Conservation (phyloP, 2,888 invertebrate species). For the Lydus trimaculatus region DNA sequence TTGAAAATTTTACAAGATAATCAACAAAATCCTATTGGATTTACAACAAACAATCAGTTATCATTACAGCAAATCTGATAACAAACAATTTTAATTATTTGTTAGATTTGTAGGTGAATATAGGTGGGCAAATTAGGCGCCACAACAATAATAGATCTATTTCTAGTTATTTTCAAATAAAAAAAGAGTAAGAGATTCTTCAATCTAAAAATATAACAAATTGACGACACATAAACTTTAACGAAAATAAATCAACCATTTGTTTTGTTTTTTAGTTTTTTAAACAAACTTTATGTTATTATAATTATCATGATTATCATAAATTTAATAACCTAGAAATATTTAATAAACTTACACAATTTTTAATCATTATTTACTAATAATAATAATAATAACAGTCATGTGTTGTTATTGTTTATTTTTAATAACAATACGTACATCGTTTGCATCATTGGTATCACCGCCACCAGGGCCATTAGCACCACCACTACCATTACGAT, state of each 20-base stretch:
- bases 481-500: slow-evolving; percentile 64
- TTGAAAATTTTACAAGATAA: no score
- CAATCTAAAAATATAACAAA: slow-evolving; percentile 41
- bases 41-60: no score
- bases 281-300: background rate
- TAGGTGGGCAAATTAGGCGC: no score
- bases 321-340: background rate
- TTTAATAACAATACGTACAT: background rate
- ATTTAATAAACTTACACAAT: background rate
- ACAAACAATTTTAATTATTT: background rate
- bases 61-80: no score
- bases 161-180: slow-evolving; percentile 37
- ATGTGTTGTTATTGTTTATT: background rate
- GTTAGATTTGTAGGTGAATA: no score
- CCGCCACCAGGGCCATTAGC: background rate
- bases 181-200: slow-evolving; percentile 34
- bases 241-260: slow-evolving; percentile 30
- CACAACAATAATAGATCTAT: slow-evolving; percentile 3
- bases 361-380: background rate
- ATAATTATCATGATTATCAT: background rate
- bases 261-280: slow-evolving; percentile 3
- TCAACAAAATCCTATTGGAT: no score
- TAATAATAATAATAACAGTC: background rate
- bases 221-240: slow-evolving; percentile 16
- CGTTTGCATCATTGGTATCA: background rate